Base-by-base conservation (phyloP, 2,113 vertebrate species). In the Galemys pyrenaicus region DNA sequence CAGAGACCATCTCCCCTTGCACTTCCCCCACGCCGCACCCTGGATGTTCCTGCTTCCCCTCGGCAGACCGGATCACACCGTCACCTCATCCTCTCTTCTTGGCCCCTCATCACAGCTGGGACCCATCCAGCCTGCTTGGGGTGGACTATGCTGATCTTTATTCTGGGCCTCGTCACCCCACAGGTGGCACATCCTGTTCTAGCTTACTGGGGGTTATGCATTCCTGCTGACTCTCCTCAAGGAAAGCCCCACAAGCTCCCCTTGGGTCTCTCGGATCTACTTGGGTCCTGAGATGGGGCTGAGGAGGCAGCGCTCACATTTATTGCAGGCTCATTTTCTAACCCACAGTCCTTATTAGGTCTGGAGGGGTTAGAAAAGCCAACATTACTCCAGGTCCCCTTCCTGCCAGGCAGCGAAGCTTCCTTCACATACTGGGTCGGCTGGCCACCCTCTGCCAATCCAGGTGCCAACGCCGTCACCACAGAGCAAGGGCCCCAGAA, bases 61-160 rank as follows among this genome's bases (percentile, higher is more conserved):
- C 1, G 68, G 64, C 24, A 22, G 32, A 26, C 0, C 2, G 2
- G 24, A 8, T 9, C 5, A 0, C 0, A 5, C 9, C 30, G 30
- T 8, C 5, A 0, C 30, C 32, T 44, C 15, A 4, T 0, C 20
- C 60, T 75, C 13, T 51, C 58, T 71, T 60, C 71, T 77, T 19
- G 22, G 20, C 58, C 41, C 28, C 49, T 39, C n/a, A 35, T 60
- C 10, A 9, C 11, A 46, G 12, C 12, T 28, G 19, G 32, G 56
- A 35, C 64, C 62, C 22, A 20, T 35, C 49, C 44, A 12, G 46
- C 4, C 13, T 17, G 0, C 12, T 8, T 1, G 8, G 49, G 30
- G 19, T 12, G 2, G 15, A 35, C 8, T 20, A 10, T 0, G 37
- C 13, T 87, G 4, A 0, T 28, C 15, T 32, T 54, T 58, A 44